Conservation (phyloP, 2,888 invertebrate species). For the Campoplex nolae region DNA sequence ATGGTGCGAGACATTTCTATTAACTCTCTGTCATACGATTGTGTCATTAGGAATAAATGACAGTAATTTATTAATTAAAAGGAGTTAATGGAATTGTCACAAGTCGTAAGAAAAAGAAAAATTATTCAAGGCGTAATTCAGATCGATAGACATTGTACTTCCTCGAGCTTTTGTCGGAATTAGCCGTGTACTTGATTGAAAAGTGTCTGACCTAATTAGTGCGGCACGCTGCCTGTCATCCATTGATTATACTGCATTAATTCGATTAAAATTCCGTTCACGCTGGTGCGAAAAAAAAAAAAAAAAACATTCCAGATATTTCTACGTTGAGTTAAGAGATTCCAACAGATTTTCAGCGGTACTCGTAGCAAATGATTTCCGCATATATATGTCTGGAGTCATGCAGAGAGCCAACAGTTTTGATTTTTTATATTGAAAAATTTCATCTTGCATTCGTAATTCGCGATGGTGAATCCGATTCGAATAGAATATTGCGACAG, state of each 20-base stretch:
- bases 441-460: not conserved
- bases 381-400: not conserved
- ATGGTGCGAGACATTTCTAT: not conserved
- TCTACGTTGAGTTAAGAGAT: not conserved
- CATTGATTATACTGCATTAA: constrained; percentile 1
- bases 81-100: not conserved
- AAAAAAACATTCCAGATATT: not conserved
- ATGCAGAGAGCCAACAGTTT: not conserved
- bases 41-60: not conserved
- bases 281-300: not conserved
- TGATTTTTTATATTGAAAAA: not conserved
- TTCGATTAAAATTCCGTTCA: constrained; percentile 7
- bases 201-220: not conserved
- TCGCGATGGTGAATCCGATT: not conserved
- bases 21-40: not conserved
- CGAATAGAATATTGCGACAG: not conserved
- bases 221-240: not conserved
- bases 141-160: not conserved
- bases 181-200: not conserved
- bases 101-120: not conserved
- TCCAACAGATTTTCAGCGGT: not conserved
- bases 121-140: not conserved
- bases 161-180: not conserved
- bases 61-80: not conserved
- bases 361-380: not conserved